Conservation (phyloP, 2,113 vertebrate species). For the Python bivittatus region DNA sequence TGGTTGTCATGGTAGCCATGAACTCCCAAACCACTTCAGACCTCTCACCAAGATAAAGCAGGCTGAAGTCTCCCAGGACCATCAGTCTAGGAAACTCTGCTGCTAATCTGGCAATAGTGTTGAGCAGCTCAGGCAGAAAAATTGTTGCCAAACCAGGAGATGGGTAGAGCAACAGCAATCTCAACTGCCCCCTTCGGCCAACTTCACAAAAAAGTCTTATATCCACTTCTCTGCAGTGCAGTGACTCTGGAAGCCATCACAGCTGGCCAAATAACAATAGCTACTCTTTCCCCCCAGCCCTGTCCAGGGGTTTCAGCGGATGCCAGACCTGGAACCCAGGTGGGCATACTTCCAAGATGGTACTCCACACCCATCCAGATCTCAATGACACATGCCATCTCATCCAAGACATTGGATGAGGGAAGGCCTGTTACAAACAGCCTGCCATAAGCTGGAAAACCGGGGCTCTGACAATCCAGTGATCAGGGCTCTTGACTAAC, state of each 20-base stretch:
- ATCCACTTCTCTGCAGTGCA: background rate
- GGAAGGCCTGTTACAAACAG: background rate
- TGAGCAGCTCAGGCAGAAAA: too few species aligned
- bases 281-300: background rate
- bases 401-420: background rate
- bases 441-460: background rate
- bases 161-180: too few species aligned
- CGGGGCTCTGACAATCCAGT: background rate
- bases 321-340: background rate
- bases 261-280: background rate
- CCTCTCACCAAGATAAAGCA: too few species aligned
- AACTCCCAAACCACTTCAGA: too few species aligned
- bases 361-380: background rate
- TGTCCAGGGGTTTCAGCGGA: background rate
- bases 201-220: too few species aligned
- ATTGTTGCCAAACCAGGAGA: too few species aligned
- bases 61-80: too few species aligned
- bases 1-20: too few species aligned
- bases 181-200: too few species aligned
- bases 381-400: background rate
- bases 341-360: background rate
- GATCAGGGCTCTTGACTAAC: background rate
- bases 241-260: background rate
- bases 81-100: too few species aligned
- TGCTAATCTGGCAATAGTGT: too few species aligned